These are phyloP conservation scores for Pagrus major DNA, from an alignment of 2,113 vertebrate species.

Conservation along the genomic window DNA sequence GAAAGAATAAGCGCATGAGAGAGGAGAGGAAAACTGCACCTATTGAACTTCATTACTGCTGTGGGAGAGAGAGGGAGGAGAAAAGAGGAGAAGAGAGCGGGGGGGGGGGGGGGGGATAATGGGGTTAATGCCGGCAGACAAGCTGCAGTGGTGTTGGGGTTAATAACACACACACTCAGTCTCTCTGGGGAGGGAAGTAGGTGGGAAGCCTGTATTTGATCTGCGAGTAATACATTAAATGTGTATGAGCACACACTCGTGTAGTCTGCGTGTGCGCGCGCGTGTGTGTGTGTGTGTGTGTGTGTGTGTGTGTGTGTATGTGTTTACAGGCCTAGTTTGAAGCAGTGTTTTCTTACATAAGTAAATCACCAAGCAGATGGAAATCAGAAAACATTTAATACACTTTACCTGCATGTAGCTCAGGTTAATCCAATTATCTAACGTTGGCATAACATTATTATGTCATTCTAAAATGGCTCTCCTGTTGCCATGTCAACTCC, in stretches of 20 bases:
- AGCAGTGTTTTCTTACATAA: constrained; percentile 40
- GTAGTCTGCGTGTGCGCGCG: constrained; percentile 34
- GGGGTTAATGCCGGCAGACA: constrained; percentile 78
- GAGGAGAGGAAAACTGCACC: constrained; percentile 64
- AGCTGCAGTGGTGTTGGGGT: constrained; percentile 69
- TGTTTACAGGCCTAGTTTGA: constrained; percentile 30
- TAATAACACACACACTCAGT: constrained; percentile 71
- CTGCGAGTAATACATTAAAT: constrained; percentile 73
- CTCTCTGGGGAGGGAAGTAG: constrained; percentile 72
- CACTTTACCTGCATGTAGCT: constrained; percentile 27
- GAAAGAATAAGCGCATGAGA: constrained; percentile 61
- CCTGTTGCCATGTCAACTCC: constrained; percentile 16
- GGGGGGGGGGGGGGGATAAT: constrained; percentile 57
- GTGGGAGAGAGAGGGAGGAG: constrained; percentile 39
- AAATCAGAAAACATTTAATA: constrained; percentile 60
- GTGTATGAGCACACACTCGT: constrained; percentile 52
- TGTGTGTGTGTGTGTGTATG: constrained; percentile 19
- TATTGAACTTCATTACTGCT: constrained; percentile 69
- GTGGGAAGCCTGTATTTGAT: constrained; percentile 72
- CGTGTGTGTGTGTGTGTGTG: neutral
- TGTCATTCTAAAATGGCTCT: constrained; percentile 39
- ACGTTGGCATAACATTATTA: constrained; percentile 32
- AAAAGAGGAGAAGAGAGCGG: constrained; percentile 23
- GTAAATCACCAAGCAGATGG: constrained; percentile 49
- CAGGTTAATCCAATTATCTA: constrained; percentile 56